Conservation (phyloP, 2,888 invertebrate genomes). For the Heliconius aoede region DNA sequence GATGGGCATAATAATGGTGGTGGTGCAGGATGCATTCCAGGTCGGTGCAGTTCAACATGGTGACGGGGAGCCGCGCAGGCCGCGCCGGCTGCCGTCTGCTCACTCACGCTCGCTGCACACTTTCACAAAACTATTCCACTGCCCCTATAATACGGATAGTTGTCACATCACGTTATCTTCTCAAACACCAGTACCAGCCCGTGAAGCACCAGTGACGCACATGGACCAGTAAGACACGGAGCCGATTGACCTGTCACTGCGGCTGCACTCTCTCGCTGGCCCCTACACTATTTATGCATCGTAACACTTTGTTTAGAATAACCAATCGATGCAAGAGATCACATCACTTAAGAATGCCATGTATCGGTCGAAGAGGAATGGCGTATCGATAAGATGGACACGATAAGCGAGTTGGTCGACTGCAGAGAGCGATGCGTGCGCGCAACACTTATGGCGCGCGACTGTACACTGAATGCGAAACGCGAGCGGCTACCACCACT, state of each 20-base stretch:
- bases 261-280: conserved; percentile 48
- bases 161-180: conserved; percentile 83
- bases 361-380: conserved; percentile 58
- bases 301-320: conserved; percentile 61
- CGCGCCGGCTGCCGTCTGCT: conserved; percentile 62
- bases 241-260: conserved; percentile 72
- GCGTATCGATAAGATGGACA: conserved; percentile 69
- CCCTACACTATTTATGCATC: conserved; percentile 50
- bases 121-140: conserved; percentile 83
- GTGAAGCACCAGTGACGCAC: conserved; percentile 55
- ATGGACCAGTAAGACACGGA: conserved; percentile 60
- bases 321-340: conserved; percentile 59
- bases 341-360: conserved; percentile 64
- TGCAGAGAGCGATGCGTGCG: conserved; percentile 64
- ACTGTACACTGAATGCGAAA: conserved; percentile 75
- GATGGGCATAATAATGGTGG: conserved; percentile 89
- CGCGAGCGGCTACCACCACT: conserved; percentile 63
- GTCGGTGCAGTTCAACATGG: conserved; percentile 90
- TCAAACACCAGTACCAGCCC: conserved; percentile 59
- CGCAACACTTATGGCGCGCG: conserved; percentile 78
- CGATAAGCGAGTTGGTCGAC: conserved; percentile 59
- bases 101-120: conserved; percentile 79
- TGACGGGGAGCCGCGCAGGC: conserved; percentile 71
- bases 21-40: conserved; percentile 90
- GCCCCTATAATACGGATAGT: conserved; percentile 73